Percentiles rank a stretch among this genome's conserved stretches.
Evolutionary conservation across 2,888 invertebrate genomes (phyloP).

Genomic region (Tenthredo amoena): DNA sequence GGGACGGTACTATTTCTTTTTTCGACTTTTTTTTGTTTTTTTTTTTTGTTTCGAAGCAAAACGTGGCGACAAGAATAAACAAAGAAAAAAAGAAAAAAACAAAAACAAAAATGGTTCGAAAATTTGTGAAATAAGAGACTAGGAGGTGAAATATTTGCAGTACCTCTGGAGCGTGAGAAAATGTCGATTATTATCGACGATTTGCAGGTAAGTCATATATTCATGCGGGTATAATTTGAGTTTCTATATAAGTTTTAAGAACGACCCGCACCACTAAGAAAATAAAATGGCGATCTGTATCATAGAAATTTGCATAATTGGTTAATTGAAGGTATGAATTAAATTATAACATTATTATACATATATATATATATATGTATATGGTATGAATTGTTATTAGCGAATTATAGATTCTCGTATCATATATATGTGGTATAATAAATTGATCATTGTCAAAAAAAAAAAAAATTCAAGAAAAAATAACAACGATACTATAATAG

Average conservation of each 20-base stretch:
- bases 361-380: background rate
- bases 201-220: background rate
- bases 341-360: background rate
- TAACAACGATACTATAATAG: background rate
- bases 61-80: background rate
- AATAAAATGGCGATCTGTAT: background rate
- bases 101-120: background rate
- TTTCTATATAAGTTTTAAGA: background rate
- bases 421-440: background rate
- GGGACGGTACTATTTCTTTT: background rate
- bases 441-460: background rate
- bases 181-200: background rate
- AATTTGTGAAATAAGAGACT: background rate
- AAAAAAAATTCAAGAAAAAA: background rate
- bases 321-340: background rate
- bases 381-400: background rate
- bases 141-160: background rate
- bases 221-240: slow-evolving; percentile 17
- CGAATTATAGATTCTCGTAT: background rate
- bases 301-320: slow-evolving; percentile 7
- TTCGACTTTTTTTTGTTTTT: background rate
- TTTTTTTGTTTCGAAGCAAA: background rate
- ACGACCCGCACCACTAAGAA: background rate
- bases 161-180: slow-evolving; percentile 9
- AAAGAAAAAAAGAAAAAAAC: background rate